Evolutionary conservation across 2,797 vertebrate genomes (phyloP), one percentile per base, ranked within the genome.

Genomic region (Jordanella pulchra): DNA sequence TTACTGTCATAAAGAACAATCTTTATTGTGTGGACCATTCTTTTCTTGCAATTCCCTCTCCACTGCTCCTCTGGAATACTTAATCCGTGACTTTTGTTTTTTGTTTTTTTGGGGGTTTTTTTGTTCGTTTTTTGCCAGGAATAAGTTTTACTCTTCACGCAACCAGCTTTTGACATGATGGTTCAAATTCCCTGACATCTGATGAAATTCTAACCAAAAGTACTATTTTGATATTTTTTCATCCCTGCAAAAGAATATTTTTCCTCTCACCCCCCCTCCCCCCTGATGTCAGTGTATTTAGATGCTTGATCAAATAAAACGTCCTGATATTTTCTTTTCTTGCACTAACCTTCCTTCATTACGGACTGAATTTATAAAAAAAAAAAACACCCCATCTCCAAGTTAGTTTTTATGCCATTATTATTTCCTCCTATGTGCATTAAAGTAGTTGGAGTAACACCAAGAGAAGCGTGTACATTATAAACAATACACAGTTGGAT

Each of bases 1-100:
- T 96, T 91, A 91, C 90, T 93, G 93, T 93, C 55, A 69, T 70
- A 56, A 89, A 95, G 93, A 88, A 89, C 93, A 93, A 89, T 84
- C 80, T 79, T 80, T 75, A 66, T 83, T 86, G 78, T 91, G 86
- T 90, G 84, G 82, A 84, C 86, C 86, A 67, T 87, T 86, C 72
- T 83, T 83, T 78, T 69, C 69, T 55, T 72, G 75, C 83, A 76
- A 78, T 47, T 13, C 73, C 45, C 54, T 74, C 42, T 76, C 76
- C 76, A 77, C 78, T 76, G 18, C 60, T 54, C 48, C 72, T 76
- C 32, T 30, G 72, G 65, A 84, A 72, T 74, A 78, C 80, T 73
- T 60, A 27, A 74, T 48, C 65, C 82, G 64, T 76, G 63, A 74
- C 30, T 70, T 55, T 45, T 75, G 78, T 75, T 15, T 68, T 72